Percentiles rank a stretch among this genome's conserved stretches.
These are phyloP conservation scores for Urocitellus parryii DNA, from an alignment of 2,113 vertebrate species.

Conservation along the genomic window DNA sequence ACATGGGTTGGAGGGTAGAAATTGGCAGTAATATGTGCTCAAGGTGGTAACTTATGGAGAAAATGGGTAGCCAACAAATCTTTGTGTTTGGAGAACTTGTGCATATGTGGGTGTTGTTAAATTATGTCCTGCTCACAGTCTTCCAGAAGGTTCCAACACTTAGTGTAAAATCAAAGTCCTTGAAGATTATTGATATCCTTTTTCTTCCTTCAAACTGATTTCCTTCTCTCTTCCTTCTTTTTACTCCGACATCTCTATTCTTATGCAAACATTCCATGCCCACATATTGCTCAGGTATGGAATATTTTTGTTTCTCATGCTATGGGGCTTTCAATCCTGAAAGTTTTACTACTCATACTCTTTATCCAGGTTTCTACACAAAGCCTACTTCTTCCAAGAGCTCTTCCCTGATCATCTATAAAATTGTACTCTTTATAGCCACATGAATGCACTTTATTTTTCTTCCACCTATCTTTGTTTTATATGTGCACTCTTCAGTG, in stretches of 20 bases:
- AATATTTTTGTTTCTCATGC: background rate
- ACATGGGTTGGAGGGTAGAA: background rate
- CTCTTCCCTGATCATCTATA: background rate
- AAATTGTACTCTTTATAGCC: background rate
- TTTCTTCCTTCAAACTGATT: slow-evolving; percentile 8
- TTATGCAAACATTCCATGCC: background rate
- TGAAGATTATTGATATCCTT: background rate
- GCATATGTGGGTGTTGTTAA: background rate
- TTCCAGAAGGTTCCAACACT: background rate
- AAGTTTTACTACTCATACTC: background rate
- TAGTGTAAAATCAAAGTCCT: background rate
- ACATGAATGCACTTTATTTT: background rate
- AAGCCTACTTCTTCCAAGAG: background rate
- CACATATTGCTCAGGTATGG: background rate
- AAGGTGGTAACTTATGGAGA: background rate
- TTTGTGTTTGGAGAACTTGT: background rate
- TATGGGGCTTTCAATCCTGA: background rate
- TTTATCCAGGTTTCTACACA: background rate
- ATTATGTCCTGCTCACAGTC: background rate
- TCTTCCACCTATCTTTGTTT: background rate
- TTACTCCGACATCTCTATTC: background rate
- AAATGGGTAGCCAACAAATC: background rate
- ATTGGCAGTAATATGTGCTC: background rate
- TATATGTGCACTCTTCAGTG: background rate
- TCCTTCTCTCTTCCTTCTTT: background rate